Evolutionary conservation across 2,113 vertebrate species (phyloP).

Genomic region (Cromileptes altivelis): DNA sequence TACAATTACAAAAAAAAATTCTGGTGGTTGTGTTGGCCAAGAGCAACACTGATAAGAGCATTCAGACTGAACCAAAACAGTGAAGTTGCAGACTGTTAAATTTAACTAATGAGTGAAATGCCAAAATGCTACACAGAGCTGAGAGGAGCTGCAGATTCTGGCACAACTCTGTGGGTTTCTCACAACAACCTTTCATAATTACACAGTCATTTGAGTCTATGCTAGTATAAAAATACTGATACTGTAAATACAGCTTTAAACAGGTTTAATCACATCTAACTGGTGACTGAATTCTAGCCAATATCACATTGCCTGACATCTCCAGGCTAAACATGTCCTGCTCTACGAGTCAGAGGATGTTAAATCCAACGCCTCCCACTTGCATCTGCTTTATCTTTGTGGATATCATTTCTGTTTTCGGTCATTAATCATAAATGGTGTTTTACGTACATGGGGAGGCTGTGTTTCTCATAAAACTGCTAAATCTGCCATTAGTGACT

Average conservation of each 20-base stretch:
- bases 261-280: neutral
- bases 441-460: neutral
- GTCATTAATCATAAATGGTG: conserved; percentile 27
- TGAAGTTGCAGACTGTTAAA: neutral
- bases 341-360: neutral
- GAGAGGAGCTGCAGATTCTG: neutral
- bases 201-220: neutral
- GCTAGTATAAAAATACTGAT: neutral
- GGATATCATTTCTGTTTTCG: conserved; percentile 16
- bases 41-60: neutral
- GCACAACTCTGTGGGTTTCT: no score
- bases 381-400: conserved; percentile 6
- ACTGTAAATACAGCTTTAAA: conserved; percentile 1
- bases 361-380: conserved; percentile 5
- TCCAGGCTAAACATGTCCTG: neutral
- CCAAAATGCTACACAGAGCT: neutral
- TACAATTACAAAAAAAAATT: no score
- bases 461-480: conserved; percentile 21
- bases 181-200: neutral
- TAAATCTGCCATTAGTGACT: conserved; percentile 22
- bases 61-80: neutral
- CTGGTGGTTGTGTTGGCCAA: neutral
- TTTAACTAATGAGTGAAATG: neutral
- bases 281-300: neutral
- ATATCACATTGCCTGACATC: no score